Conservation (phyloP, 2,797 vertebrate species). For the Labeo calbasu region DNA sequence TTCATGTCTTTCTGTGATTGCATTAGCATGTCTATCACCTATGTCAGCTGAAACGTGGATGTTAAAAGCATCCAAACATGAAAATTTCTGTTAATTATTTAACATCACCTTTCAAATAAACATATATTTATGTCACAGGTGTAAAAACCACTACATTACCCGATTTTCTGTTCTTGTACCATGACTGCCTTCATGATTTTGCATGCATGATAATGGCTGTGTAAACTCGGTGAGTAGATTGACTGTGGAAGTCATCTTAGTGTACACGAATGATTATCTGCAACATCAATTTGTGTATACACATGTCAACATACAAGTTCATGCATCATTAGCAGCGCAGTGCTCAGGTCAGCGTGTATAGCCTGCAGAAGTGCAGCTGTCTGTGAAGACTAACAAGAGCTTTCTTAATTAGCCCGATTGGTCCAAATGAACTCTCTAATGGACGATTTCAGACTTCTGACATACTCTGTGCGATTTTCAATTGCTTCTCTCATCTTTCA, state of each 20-base stretch:
- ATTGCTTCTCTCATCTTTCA: background rate
- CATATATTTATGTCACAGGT: background rate
- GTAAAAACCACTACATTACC: background rate
- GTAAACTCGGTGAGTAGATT: background rate
- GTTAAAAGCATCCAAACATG: too few species aligned
- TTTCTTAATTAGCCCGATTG: conserved; percentile 34
- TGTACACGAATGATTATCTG: conserved; percentile 1
- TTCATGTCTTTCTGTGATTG: background rate
- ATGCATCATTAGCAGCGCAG: background rate
- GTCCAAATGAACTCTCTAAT: conserved; percentile 13
- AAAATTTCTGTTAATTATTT: too few species aligned
- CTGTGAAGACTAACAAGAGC: conserved; percentile 17
- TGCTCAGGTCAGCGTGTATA: background rate
- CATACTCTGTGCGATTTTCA: background rate
- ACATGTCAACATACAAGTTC: conserved; percentile 1
- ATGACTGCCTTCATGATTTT: background rate
- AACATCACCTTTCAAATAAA: background rate
- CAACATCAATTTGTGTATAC: background rate
- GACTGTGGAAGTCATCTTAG: background rate
- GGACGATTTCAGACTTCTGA: background rate
- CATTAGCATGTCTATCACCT: background rate
- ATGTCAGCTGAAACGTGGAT: background rate
- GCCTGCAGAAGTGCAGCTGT: background rate
- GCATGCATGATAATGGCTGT: background rate
- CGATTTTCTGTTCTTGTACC: background rate